Evolutionary conservation across 2,888 invertebrate genomes (phyloP), one percentile per base, ranked within the genome.

Genomic region (Minunthozetes semirufus): DNA sequence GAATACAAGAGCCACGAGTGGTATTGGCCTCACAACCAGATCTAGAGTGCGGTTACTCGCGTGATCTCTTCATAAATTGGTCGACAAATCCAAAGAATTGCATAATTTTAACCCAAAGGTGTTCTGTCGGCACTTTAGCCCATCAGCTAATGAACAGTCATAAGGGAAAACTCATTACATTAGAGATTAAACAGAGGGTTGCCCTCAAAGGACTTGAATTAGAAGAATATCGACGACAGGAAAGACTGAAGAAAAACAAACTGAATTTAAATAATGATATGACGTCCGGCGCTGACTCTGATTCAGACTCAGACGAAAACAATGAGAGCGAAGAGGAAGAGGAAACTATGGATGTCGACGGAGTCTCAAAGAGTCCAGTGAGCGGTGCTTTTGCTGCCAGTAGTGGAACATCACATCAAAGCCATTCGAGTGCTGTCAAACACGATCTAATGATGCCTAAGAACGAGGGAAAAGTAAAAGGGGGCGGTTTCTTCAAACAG

Each of bases 11-110:
- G 80, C 94, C 94, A 4, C 94, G 94, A 85, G 94, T 98, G 3
- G 98, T 99, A 15, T 85, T 99, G 75, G 95, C 97, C 0, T 96
- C 96, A 81, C 91, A 90, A 78, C 91, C 94, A 0, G 98, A 98
- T 82, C 88, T 99, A 86, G 97, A 99, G 83, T 89, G 90, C 78
- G 99, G 99, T 0, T 98, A 92, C 83, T 90, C 97, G 0, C 86
- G 98, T 74, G 98, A 99, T 81, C 85, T 99, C 29, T 98, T 99
- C 83, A 85, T 95, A 2, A 89, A 92, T 80, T 99, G 98, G 97
- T 93, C 94, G 74, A 87, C 89, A 0, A 92, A 94, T 84, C 86
- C 92, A 0, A 91, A 91, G 81, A 99, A 99, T 82, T 93, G 94
- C 81, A 91, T 99, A 78, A 93, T 99, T 77, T 85, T 99, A 74